Evolutionary conservation across 2,888 invertebrate species (phyloP), one percentile per base, ranked within the genome.

Genomic region (Apocheima hispidaria): DNA sequence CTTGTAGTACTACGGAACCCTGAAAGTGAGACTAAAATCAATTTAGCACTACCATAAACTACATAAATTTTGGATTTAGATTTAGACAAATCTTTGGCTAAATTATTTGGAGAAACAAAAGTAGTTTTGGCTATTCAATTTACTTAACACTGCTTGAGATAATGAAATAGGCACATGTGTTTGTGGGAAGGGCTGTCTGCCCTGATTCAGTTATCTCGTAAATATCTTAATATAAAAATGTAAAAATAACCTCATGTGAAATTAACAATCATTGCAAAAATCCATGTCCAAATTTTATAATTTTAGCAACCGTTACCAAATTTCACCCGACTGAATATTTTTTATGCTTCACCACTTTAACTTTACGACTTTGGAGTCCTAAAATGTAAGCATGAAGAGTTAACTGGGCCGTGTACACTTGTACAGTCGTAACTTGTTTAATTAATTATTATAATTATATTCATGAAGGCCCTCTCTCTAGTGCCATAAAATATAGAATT

Each of bases 11-110:
- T 54, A 46, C 46, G n/a, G n/a, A 60, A 51, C 21, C 10, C 51
- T 38, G 26, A 40, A 60, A 65, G 63, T 61, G 38, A 56, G 51
- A 57, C 18, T 43, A 33, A 50, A 46, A 57, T 48, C 58, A 50
- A 59, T 57, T 52, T 53, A 48, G 44, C n/a, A 41, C 51, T 26
- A 14, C 20, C 56, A 43, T 58, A 59, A 48, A 54, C 44, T 36
- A 48, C 65, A 66, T 63, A 66, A 56, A 69, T 69, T 48, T 38
- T 9, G 33, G 40, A 56, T 64, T 48, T 60, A 66, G 63, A 43
- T 53, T 61, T 51, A 23, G 7, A 33, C 55, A 64, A 60, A 66
- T 66, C 64, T 57, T 50, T 40, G 9, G 44, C 44, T 63, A 65
- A 66, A 59, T 64, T 64, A 59, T 66, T 51, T 36, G 23, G 28